A percentile compares a stretch with the other conserved stretches of the same genome.
Conservation (phyloP, 2,888 invertebrate genomes). For the Tachina fera region DNA sequence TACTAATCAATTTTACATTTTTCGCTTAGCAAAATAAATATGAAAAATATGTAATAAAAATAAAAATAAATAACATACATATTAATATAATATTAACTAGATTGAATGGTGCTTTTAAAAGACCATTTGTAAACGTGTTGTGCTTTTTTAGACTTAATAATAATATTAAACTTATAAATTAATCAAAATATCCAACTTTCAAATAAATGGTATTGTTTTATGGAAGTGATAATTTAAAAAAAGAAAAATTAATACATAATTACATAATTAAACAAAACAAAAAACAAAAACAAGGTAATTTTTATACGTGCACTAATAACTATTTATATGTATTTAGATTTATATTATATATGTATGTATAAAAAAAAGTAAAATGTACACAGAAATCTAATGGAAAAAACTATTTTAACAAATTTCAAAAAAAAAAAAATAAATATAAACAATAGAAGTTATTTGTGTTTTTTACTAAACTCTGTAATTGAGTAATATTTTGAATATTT, state of each 20-base stretch:
- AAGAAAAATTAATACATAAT: slow-evolving; percentile 69
- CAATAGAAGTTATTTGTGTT: slow-evolving; percentile 28
- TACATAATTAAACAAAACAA: slow-evolving; percentile 72
- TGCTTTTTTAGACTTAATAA: slow-evolving; percentile 82
- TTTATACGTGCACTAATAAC: slow-evolving; percentile 80
- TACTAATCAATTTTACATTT: slow-evolving; percentile 4
- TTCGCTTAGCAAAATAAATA: slow-evolving; percentile 40
- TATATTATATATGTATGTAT: slow-evolving; percentile 64
- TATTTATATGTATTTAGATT: slow-evolving; percentile 75
- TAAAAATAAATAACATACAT: slow-evolving; percentile 41
- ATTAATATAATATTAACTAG: slow-evolving; percentile 41
- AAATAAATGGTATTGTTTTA: slow-evolving; percentile 73
- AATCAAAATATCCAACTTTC: slow-evolving; percentile 65
- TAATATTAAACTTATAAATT: slow-evolving; percentile 71
- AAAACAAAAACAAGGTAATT: slow-evolving; percentile 67
- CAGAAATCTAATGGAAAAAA: slow-evolving; percentile 35
- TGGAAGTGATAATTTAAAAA: slow-evolving; percentile 69
- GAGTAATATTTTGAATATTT: not conserved
- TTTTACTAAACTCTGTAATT: slow-evolving; percentile 16
- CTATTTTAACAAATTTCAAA: slow-evolving; percentile 37
- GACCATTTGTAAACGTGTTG: slow-evolving; percentile 82
- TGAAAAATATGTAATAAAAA: slow-evolving; percentile 20
- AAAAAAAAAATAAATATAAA: not conserved
- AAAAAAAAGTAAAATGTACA: slow-evolving; percentile 18
- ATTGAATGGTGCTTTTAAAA: slow-evolving; percentile 80